Evolutionary conservation across 1,140 invertebrate genomes (phyloP), one percentile per base, ranked within the genome.

Genomic region (Diuraphis noxia): DNA sequence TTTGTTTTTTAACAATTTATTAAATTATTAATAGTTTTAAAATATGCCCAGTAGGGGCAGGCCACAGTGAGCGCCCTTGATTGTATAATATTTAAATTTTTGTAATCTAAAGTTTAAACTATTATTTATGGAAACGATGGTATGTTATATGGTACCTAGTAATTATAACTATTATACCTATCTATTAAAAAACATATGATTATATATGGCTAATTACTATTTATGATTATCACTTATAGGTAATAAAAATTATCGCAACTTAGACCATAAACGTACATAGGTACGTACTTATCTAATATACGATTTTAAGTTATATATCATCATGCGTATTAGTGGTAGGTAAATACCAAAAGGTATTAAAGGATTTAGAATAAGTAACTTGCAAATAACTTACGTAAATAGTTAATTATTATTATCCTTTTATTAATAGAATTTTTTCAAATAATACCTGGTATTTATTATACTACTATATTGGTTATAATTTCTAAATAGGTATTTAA

Each of bases 171-270:
- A 5, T 72, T n/a, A 56, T 30, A 30, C 25, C 23, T 52, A 56
- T 30, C 13, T 17, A n/a, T 72, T 72, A 34, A n/a, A 72, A 17
- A 72, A n/a, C n/a, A 72, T 34, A n/a, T n/a, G 0, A 63, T n/a
- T n/a, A 72, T 63, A n/a, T 56, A 56, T 30, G 25, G 21, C 13
- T 49, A 49, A 52, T 17, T 13, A 49, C 30, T n/a, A n/a, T n/a
- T 72, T 72, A 72, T 72, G 30, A 72, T 72, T 72, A 72, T 72
- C 56, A 63, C 13, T n/a, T n/a, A 72, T 72, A 21, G 46, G 46
- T 49, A 72, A 79, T 79, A 81, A 40, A 85, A 85, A 85, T 85
- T 85, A 85, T 85, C 41, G 30, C 25, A 85, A 85, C 30, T 43
- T 43, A 85, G 82, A 46, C 82, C 82, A 25, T 13, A 84, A 13